Evolutionary conservation across 2,113 vertebrate species (phyloP), one percentile per base, ranked within the genome.

Genomic region (Brachionichthys hirsutus): DNA sequence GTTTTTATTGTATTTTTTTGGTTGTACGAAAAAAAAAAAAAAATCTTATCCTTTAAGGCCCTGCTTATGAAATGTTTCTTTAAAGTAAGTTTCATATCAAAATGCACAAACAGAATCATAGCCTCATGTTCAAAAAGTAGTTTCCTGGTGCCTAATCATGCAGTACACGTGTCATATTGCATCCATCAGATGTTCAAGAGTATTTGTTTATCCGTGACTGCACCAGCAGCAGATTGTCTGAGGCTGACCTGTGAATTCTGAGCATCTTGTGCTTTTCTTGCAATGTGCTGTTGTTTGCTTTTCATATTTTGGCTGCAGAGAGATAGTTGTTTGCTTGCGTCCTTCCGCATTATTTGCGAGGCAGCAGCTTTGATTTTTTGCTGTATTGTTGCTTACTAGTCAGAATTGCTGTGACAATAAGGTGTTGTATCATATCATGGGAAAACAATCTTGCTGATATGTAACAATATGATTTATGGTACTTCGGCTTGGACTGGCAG

Each of bases 211-310:
- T 30, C 24, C 8, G 24, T 30, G 24, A 30, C 24, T 30, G 24
- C 24, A 54, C 43, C 45, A 60, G 56, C 62, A 70, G 60, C 59
- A 80, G 57, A 78, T 70, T 75, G 73, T 77, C 80, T 41, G 61
- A 58, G 49, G 58, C 54, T 62, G 70, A 82, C 55, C 73, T 78
- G 71, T 82, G 62, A 81, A 80, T 81, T 83, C 62, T 80, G 60
- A 70, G 38, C 36, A 52, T 60, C 62, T 75, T 66, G 61, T 63
- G 6, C 12, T 12, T 6, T 38, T 38, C 10, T 38, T 38, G 36
- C 12, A 12, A 38, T 38, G 36, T 38, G 9, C 8, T 38, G 6
- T 12, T 12, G 36, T 3, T 38, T 12, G 70, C 59, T 58, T 50
- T 67, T 36, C 51, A 41, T 49, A 73, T 41, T 58, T 47, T 55